phyloP scores from a whole-genome alignment of 2,113 vertebrate genomes.

The Rhinogobius similis region DNA sequence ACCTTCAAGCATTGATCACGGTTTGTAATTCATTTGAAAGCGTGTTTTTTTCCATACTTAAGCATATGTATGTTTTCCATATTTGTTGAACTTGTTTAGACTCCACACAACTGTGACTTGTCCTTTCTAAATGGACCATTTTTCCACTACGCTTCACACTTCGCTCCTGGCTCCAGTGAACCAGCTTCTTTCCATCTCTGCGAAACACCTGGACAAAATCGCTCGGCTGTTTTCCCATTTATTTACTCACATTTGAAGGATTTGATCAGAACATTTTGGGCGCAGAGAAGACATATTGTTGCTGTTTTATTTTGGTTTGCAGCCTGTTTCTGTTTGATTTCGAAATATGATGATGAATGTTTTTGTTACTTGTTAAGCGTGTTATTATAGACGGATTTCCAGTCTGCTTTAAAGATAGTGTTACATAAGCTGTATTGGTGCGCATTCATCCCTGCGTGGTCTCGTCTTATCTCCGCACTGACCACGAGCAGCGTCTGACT shows the following conservation, averaged over 20 bases:
- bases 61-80: not conserved
- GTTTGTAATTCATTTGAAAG: not conserved
- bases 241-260: not conserved
- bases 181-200: conserved; percentile 1
- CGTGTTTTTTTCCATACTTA: not conserved
- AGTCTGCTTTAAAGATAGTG: conserved; percentile 16
- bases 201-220: not conserved
- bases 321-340: conserved; percentile 42
- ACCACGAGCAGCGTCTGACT: conserved; percentile 22
- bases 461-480: conserved; percentile 35
- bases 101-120: conserved; percentile 8
- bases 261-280: conserved; percentile 6
- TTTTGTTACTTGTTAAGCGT: conserved; percentile 41
- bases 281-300: conserved; percentile 7
- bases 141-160: not conserved
- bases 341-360: conserved; percentile 36
- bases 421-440: conserved; percentile 45
- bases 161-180: not conserved
- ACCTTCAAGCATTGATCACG: not conserved
- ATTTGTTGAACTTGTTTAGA: not conserved
- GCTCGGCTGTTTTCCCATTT: not conserved
- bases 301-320: conserved; percentile 42
- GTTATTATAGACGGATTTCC: conserved; percentile 48
- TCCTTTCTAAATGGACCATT: not conserved
- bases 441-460: conserved; percentile 40